Evolutionary conservation across 2,888 invertebrate species (phyloP), one percentile per base, ranked within the genome.

Genomic region (Arge pagana): DNA sequence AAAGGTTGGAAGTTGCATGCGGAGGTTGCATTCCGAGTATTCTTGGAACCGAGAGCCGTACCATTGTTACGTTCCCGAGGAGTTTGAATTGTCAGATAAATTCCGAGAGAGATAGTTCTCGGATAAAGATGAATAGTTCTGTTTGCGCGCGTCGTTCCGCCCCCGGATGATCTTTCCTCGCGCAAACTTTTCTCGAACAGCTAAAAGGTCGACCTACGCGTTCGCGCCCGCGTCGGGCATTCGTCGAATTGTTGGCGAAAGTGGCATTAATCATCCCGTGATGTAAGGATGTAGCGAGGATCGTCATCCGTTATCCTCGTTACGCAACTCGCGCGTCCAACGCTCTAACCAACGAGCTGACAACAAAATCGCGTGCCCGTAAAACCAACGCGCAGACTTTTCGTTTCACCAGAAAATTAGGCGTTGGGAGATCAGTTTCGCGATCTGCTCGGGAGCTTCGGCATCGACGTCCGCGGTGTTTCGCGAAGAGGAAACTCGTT

Each of bases 51-150:
- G 6, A n/a, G 19, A n/a, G 21, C 21, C 28, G 8, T 26, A 2
- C 45, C 33, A 45, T 45, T 45, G 45, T 45, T 45, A 33, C 21
- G 13, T 15, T 23, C n/a, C 5, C 8, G 37, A 33, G 15, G 33
- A 33, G 18, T 23, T 16, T 10, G 23, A 2, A 26, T 26, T 26
- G 28, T 15, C 33, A 11, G 57, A 60, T 54, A 57, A 64, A 65
- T 63, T 65, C 57, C 64, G 48, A 57, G 58, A 60, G 61, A 67
- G 63, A 45, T n/a, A 62, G 59, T 62, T 60, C 42, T 48, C 48
- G 56, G 61, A 67, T 70, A 67, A 66, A 70, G 67, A 66, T 64
- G 63, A 68, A 70, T 70, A 66, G 68, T 65, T 71, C 62, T 68
- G 65, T 67, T 71, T 67, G 64, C 60, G 57, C 51, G 56, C 53